phyloP scores from a whole-genome alignment of 2,113 vertebrate genomes.

The Crotalus helleri region DNA sequence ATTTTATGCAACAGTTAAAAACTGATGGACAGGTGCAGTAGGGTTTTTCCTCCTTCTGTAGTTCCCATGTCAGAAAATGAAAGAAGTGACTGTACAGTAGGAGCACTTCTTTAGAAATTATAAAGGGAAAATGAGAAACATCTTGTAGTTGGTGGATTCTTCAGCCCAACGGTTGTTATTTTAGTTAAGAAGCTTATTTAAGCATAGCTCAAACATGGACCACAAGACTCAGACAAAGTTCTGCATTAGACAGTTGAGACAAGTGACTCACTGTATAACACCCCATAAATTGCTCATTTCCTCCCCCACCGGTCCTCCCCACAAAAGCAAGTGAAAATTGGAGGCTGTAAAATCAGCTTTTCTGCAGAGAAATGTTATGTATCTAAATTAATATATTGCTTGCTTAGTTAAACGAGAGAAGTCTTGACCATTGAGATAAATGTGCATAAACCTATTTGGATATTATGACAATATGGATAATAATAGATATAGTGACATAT shows the following conservation, averaged over 20 bases:
- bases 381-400: conserved; percentile 49
- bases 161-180: not conserved
- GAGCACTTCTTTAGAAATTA: conserved; percentile 15
- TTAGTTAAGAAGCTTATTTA: conserved; percentile 12
- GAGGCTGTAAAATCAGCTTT: conserved; percentile 40
- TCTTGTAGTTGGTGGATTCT: not conserved
- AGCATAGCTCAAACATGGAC: conserved; percentile 23
- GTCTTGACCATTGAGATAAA: not conserved
- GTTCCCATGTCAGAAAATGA: not conserved
- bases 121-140: conserved; percentile 9
- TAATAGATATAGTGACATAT: too few species aligned
- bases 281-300: conserved; percentile 49
- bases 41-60: not conserved
- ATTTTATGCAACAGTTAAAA: conserved; percentile 1
- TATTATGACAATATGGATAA: not conserved
- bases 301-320: conserved; percentile 48
- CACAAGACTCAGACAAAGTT: conserved; percentile 38
- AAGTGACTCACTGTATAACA: conserved; percentile 59
- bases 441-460: not conserved
- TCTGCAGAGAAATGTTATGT: conserved; percentile 8
- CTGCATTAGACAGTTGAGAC: conserved; percentile 26
- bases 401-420: not conserved
- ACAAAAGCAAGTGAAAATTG: conserved; percentile 54
- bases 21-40: not conserved
- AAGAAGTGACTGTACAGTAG: accelerated